Evolutionary conservation across 2,888 invertebrate genomes (phyloP).

Genomic region (Macrosiphum euphorbiae): DNA sequence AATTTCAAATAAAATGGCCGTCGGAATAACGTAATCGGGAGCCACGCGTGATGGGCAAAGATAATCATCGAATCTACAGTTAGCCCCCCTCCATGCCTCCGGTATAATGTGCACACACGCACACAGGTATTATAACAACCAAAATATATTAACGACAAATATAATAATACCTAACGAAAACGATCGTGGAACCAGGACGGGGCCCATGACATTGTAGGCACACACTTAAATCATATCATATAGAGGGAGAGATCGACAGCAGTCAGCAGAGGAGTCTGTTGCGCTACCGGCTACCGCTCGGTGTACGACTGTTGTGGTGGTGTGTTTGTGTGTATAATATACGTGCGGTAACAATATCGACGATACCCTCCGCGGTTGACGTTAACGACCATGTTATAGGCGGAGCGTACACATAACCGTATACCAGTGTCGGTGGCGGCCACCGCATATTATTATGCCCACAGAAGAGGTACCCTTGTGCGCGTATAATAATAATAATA

Average conservation of each 20-base stretch:
- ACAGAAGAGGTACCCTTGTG: background rate
- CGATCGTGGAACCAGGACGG: background rate
- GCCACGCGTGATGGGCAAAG: background rate
- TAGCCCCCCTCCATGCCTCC: background rate
- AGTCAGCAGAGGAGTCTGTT: background rate
- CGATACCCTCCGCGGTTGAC: slow-evolving; percentile 22
- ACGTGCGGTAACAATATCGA: background rate
- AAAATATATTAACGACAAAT: background rate
- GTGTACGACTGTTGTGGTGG: background rate
- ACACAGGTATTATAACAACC: background rate
- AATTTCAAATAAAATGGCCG: slow-evolving; percentile 34
- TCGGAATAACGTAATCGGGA: background rate
- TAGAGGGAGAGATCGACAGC: background rate
- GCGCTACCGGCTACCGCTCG: background rate
- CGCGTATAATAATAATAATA: background rate
- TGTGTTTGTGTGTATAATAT: background rate
- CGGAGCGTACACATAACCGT: slow-evolving; percentile 42
- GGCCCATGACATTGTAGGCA: background rate
- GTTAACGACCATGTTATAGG: slow-evolving; percentile 61
- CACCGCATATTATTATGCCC: background rate
- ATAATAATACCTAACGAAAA: background rate
- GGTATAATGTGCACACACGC: background rate
- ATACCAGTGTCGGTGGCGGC: background rate
- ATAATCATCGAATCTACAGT: background rate
- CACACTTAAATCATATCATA: background rate